phyloP scores from a whole-genome alignment of 2,888 invertebrate genomes.

The Subacronicta megacephala region DNA sequence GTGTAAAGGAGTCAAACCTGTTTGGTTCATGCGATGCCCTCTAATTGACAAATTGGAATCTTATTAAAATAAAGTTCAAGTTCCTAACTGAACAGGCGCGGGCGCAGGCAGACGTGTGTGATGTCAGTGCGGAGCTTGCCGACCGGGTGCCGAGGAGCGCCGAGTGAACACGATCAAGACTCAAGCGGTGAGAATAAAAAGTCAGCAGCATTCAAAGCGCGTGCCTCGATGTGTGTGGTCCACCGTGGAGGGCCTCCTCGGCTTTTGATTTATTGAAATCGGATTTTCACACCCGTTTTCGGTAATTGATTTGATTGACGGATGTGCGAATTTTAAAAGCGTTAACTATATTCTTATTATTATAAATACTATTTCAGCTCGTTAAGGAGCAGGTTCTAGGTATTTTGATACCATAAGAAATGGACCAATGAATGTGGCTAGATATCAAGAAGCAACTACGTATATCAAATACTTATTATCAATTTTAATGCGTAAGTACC shows the following conservation, averaged over 20 bases:
- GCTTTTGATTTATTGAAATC: slow-evolving; percentile 85
- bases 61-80: slow-evolving; percentile 91
- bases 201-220: slow-evolving; percentile 91
- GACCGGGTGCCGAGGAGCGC: slow-evolving; percentile 81
- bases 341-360: background rate
- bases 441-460: too few species aligned
- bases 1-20: slow-evolving; percentile 87
- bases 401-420: too few species aligned
- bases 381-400: too few species aligned
- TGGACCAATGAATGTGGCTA: too few species aligned
- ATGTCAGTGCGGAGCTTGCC: slow-evolving; percentile 77
- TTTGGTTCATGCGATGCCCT: slow-evolving; percentile 86
- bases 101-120: slow-evolving; percentile 76
- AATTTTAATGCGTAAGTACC: too few species aligned
- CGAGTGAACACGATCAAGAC: slow-evolving; percentile 78
- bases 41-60: slow-evolving; percentile 93
- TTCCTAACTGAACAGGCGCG: slow-evolving; percentile 80
- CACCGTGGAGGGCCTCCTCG: slow-evolving; percentile 86
- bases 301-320: slow-evolving; percentile 64
- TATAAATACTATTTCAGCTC: too few species aligned
- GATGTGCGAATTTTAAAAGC: slow-evolving; percentile 41
- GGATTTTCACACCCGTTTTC: slow-evolving; percentile 82
- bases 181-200: slow-evolving; percentile 82
- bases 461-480: too few species aligned
- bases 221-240: slow-evolving; percentile 94